Evolutionary conservation across 2,888 invertebrate species (phyloP).

Genomic region (Troides helena): DNA sequence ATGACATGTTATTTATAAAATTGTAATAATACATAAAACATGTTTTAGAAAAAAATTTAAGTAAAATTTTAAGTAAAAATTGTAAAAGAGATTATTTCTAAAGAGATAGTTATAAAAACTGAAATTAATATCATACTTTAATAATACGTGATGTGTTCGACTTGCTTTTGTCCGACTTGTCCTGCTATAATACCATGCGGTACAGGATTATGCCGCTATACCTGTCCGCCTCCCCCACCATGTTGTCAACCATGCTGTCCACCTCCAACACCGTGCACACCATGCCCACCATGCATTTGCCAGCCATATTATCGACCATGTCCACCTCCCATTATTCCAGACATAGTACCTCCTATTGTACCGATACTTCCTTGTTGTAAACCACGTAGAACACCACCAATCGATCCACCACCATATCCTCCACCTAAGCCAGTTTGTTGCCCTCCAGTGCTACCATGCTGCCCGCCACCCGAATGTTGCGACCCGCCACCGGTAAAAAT

Average conservation of each 20-base stretch:
- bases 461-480: slow-evolving; percentile 66
- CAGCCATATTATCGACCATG: slow-evolving; percentile 59
- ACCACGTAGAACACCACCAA: slow-evolving; percentile 58
- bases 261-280: slow-evolving; percentile 65
- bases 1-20: slow-evolving; percentile 16
- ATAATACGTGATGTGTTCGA: slow-evolving; percentile 50
- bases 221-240: slow-evolving; percentile 61
- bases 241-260: slow-evolving; percentile 66
- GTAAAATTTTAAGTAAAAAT: slow-evolving; percentile 29
- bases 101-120: slow-evolving; percentile 14
- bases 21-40: slow-evolving; percentile 25
- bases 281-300: slow-evolving; percentile 68
- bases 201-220: slow-evolving; percentile 49
- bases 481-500: slow-evolving; percentile 65
- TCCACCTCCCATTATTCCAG: slow-evolving; percentile 65
- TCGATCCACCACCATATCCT: slow-evolving; percentile 54
- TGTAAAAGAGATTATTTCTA: slow-evolving; percentile 2
- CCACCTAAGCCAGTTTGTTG: slow-evolving; percentile 61
- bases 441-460: slow-evolving; percentile 70
- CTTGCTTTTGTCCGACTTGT: slow-evolving; percentile 62
- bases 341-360: slow-evolving; percentile 66
- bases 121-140: not conserved
- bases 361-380: slow-evolving; percentile 63
- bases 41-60: slow-evolving; percentile 12
- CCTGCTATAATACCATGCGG: slow-evolving; percentile 69